phyloP scores from a whole-genome alignment of 2,113 vertebrate species.

The Philantomba maxwellii region DNA sequence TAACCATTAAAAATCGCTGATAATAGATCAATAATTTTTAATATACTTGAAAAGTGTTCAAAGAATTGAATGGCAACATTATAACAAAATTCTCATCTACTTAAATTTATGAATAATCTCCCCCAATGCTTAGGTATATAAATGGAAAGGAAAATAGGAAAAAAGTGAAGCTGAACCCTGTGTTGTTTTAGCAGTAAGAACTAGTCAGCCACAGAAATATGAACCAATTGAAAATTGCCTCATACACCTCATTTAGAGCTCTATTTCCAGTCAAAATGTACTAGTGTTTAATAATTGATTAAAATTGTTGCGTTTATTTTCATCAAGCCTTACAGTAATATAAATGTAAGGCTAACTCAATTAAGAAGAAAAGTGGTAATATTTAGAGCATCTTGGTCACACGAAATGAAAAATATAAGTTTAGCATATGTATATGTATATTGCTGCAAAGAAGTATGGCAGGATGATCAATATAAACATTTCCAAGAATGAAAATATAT shows the following conservation, averaged over 20 bases:
- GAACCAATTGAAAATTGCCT: not conserved
- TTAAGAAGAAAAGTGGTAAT: not conserved
- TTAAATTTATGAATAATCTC: not conserved
- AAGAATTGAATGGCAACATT: not conserved
- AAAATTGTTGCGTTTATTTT: not conserved
- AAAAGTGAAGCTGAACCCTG: not conserved
- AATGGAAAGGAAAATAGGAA: not conserved
- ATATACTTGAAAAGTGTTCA: not conserved
- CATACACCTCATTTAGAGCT: not conserved
- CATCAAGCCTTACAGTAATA: not conserved
- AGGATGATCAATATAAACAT: not conserved
- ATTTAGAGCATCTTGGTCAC: not conserved
- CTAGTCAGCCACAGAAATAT: not conserved
- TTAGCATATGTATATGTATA: not conserved
- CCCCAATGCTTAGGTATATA: not conserved
- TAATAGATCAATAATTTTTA: not conserved
- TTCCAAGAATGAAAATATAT: not conserved
- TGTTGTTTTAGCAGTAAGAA: not conserved
- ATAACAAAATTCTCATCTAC: not conserved
- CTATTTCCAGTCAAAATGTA: not conserved
- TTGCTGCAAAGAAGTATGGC: not conserved
- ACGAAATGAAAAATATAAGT: slow-evolving; percentile 12
- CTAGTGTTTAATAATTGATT: not conserved
- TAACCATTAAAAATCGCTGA: not conserved
- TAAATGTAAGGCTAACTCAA: not conserved